phyloP scores from a whole-genome alignment of 1,140 invertebrate species.

The Hestina assimilis region DNA sequence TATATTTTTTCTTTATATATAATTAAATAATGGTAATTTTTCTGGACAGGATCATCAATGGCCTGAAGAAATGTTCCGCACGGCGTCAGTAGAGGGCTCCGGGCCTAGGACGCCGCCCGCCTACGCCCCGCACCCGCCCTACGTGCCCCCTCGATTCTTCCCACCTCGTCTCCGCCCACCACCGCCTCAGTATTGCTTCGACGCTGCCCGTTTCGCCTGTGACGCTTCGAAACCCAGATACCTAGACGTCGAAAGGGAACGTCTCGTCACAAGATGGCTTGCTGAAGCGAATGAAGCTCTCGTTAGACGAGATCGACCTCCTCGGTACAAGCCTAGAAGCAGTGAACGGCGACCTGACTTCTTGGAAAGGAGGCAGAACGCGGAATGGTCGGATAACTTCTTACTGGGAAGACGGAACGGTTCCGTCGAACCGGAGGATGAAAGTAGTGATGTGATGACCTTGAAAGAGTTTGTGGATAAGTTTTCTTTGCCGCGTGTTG shows the following conservation, averaged over 20 bases:
- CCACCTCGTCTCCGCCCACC: constrained; percentile 67
- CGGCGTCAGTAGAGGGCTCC: constrained; percentile 72
- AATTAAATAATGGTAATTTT: no score
- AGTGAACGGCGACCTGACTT: constrained; percentile 65
- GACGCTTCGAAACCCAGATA: constrained; percentile 72
- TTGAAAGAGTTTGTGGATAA: constrained; percentile 79
- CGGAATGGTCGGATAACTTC: constrained; percentile 75
- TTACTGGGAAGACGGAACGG: constrained; percentile 63
- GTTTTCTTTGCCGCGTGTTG: constrained; percentile 79
- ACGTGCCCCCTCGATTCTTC: constrained; percentile 62
- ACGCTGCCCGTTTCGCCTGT: constrained; percentile 74
- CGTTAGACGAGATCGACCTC: constrained; percentile 59
- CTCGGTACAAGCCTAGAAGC: constrained; percentile 65
- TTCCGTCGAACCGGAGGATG: constrained; percentile 65
- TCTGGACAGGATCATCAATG: constrained; percentile 60
- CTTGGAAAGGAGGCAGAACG: constrained; percentile 61
- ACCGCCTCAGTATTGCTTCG: constrained; percentile 75
- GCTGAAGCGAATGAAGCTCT: constrained; percentile 75
- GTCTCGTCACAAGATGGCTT: constrained; percentile 74
- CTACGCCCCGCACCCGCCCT: constrained; percentile 62
- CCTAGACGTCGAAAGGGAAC: constrained; percentile 70
- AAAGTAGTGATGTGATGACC: constrained; percentile 68
- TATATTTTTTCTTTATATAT: no score
- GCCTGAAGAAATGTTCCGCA: constrained; percentile 70
- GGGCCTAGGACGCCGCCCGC: constrained; percentile 70